phyloP scores from a whole-genome alignment of 2,113 vertebrate species.

The Odocoileus virginianus region DNA sequence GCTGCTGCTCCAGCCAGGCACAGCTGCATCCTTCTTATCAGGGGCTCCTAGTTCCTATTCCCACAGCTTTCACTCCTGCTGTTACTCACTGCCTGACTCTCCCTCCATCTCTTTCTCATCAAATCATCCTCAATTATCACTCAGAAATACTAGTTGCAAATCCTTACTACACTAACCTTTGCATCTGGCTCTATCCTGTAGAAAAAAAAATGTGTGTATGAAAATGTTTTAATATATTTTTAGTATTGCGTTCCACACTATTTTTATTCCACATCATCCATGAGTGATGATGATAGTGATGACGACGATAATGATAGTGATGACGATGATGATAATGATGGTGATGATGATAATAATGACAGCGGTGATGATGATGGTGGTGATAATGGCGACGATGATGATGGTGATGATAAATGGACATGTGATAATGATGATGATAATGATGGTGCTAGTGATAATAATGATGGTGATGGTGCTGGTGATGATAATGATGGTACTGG shows the following conservation, averaged over 20 bases:
- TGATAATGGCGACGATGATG: neutral
- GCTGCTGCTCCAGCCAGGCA: neutral
- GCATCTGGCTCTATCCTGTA: neutral
- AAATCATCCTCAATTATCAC: neutral
- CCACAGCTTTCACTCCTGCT: rapidly evolving
- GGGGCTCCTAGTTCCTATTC: neutral
- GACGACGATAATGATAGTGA: rapidly evolving
- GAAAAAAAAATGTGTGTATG: neutral
- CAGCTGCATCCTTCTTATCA: neutral
- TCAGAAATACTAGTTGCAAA: neutral
- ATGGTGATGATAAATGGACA: too few species aligned
- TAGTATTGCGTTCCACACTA: neutral
- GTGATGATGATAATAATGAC: neutral
- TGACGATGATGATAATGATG: too few species aligned
- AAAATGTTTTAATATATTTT: neutral
- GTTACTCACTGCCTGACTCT: neutral
- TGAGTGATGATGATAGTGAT: neutral
- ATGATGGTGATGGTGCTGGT: rapidly evolving
- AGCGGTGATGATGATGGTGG: rapidly evolving
- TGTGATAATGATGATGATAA: too few species aligned
- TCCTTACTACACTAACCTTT: neutral
- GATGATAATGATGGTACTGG: too few species aligned
- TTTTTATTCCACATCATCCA: neutral
- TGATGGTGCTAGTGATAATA: too few species aligned
- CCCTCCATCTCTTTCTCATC: neutral